Evolutionary conservation across 2,113 vertebrate species (phyloP).

Genomic region (Phainopepla nitens): DNA sequence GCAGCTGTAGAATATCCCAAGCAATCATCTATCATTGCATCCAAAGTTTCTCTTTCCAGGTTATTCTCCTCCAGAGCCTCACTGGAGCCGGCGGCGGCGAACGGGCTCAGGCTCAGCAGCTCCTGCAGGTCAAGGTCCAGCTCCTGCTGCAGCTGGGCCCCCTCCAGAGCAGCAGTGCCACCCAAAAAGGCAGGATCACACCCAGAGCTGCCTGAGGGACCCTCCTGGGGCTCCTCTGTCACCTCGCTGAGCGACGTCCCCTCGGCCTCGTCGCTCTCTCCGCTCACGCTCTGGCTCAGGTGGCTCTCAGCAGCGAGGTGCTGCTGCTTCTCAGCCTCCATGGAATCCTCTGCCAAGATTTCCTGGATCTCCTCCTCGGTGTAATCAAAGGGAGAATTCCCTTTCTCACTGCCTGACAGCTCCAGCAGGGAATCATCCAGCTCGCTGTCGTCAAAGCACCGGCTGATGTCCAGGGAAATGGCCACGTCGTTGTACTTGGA

Average conservation of each 20-base stretch:
- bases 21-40: neutral
- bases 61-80: neutral
- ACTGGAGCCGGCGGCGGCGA: neutral
- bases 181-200: neutral
- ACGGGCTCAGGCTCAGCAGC: neutral
- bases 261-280: neutral
- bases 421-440: slow-evolving; percentile 70
- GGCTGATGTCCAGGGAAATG: slow-evolving; percentile 8
- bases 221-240: neutral
- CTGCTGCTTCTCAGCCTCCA: neutral
- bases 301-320: neutral
- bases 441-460: slow-evolving; percentile 17
- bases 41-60: neutral
- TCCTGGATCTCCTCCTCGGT: slow-evolving; percentile 70
- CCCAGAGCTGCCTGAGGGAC: neutral
- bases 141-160: neutral
- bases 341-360: slow-evolving; percentile 59
- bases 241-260: neutral
- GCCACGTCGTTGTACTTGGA: neutral
- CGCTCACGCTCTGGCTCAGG: neutral
- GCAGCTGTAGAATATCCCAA: neutral
- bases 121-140: slow-evolving; percentile 29
- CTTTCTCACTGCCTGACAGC: slow-evolving; percentile 49
- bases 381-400: slow-evolving; percentile 55
- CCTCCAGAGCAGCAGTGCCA: neutral